phyloP scores from a whole-genome alignment of 2,888 invertebrate species.

The Crematogaster levior region DNA sequence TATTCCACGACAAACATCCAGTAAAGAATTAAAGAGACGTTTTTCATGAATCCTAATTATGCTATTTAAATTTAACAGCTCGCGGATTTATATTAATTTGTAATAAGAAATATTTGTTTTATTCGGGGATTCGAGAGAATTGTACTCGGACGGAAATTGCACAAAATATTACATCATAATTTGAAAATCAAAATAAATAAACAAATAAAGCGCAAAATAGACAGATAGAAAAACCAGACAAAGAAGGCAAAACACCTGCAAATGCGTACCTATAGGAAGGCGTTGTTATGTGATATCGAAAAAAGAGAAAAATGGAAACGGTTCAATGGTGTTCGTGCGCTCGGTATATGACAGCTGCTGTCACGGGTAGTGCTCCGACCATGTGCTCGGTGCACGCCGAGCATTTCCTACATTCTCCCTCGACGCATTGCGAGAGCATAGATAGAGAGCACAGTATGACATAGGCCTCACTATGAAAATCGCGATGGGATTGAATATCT shows the following conservation, averaged over 20 bases:
- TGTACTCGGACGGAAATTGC: background rate
- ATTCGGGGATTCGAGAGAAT: background rate
- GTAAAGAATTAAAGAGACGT: background rate
- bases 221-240: conserved; percentile 5
- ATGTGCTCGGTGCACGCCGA: conserved; percentile 73
- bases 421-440: conserved; percentile 29
- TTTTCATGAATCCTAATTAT: background rate
- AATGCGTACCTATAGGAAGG: conserved; percentile 60
- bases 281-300: conserved; percentile 46
- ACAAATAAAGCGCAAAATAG: conserved; percentile 12
- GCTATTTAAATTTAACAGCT: background rate
- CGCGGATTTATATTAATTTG: background rate
- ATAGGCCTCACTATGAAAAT: conserved; percentile 2
- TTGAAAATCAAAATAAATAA: conserved; percentile 5
- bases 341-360: conserved; percentile 79
- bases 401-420: conserved; percentile 55
- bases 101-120: background rate
- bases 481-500: background rate
- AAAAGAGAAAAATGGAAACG: conserved; percentile 34
- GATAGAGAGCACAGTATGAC: too few species aligned
- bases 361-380: conserved; percentile 79
- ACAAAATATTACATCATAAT: background rate
- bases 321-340: conserved; percentile 44
- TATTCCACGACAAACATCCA: background rate
- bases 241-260: conserved; percentile 48